Conservation (phyloP, 2,888 invertebrate genomes). For the Phrixothrix hirtus region DNA sequence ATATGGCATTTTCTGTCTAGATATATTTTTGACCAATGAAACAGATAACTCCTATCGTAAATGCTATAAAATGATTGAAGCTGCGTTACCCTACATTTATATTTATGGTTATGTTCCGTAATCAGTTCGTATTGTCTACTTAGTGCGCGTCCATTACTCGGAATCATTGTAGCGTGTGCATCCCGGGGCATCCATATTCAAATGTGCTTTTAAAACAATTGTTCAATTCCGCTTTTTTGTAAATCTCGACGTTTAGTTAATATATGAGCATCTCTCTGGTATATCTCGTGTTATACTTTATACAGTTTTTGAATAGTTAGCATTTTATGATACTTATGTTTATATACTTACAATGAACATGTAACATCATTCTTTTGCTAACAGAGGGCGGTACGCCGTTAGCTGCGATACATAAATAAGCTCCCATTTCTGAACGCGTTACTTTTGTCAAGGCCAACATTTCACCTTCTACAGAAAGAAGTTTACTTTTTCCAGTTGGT, state of each 20-base stretch:
- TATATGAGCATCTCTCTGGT: constrained; percentile 6
- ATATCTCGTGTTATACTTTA: too few relatives aligned
- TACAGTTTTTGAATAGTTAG: too few relatives aligned
- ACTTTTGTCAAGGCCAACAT: constrained; percentile 81
- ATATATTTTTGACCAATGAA: constrained; percentile 43
- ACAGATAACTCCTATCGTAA: constrained; percentile 43
- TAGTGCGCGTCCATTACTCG: constrained; percentile 53
- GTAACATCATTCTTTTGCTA: constrained; percentile 88
- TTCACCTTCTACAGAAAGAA: constrained; percentile 76
- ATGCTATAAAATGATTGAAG: constrained; percentile 55
- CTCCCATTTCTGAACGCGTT: constrained; percentile 87
- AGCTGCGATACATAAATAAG: constrained; percentile 85
- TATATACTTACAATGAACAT: constrained; percentile 92
- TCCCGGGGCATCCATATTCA: constrained; percentile 55
- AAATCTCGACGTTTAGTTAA: constrained; percentile 20
- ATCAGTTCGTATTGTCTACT: constrained; percentile 56
- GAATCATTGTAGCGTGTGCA: constrained; percentile 52
- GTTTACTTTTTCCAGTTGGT: constrained; percentile 74
- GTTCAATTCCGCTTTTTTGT: constrained; percentile 49
- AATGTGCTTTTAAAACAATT: constrained; percentile 55
- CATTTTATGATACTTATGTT: too few relatives aligned
- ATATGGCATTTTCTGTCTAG: too few relatives aligned
- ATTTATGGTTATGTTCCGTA: constrained; percentile 56
- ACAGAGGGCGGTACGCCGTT: constrained; percentile 88
- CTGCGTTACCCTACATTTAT: constrained; percentile 50